Conservation (phyloP, 1,140 invertebrate species). For the Yoshiicerus persimilis region DNA sequence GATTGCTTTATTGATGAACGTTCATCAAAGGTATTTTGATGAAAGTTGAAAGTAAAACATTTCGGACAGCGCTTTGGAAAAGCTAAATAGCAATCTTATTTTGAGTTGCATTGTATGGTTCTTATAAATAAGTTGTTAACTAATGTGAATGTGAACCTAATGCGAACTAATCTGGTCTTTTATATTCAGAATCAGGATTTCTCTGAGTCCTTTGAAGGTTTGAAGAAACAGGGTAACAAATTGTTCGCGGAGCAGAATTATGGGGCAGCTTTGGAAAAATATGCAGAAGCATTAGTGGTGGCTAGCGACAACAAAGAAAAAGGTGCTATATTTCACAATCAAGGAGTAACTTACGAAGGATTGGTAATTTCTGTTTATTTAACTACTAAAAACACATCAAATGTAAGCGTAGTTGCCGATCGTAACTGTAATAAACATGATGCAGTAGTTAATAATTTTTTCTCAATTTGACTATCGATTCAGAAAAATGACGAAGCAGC, state of each 20-base stretch:
- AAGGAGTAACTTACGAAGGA: constrained; percentile 5
- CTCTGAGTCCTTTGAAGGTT: not conserved
- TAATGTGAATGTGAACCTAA: too few species aligned
- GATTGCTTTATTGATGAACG: too few species aligned
- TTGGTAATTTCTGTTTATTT: not conserved
- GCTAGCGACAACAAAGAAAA: not conserved
- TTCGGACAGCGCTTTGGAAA: too few species aligned
- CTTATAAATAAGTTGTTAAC: too few species aligned
- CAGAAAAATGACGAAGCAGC: not conserved
- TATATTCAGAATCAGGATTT: not conserved
- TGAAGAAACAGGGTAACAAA: not conserved
- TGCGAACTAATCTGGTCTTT: too few species aligned
- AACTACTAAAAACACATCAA: too few species aligned
- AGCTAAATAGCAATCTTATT: too few species aligned
- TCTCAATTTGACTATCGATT: not conserved
- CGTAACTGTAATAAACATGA: too few species aligned
- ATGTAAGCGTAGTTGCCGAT: too few species aligned
- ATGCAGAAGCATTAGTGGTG: not conserved
- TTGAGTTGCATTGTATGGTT: too few species aligned
- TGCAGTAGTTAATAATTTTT: not conserved
- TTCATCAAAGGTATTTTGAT: too few species aligned
- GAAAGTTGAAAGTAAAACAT: too few species aligned
- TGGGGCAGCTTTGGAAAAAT: constrained; percentile 13
- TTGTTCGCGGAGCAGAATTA: not conserved
- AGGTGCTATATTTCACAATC: constrained; percentile 19